Conservation (phyloP, 2,888 invertebrate species). For the Diplazon laetatorius region DNA sequence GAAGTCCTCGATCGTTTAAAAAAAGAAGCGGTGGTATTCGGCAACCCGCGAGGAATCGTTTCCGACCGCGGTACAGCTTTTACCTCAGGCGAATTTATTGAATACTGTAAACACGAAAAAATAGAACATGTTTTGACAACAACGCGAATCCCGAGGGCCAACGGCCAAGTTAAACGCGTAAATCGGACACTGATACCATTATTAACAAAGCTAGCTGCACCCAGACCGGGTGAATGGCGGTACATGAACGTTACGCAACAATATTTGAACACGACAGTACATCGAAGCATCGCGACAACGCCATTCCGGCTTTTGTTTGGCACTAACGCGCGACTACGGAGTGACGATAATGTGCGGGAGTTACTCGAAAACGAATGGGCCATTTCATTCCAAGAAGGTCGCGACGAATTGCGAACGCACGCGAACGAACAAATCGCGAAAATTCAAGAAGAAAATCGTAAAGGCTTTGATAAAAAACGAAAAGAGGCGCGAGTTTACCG, state of each 20-base stretch:
- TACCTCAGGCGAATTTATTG: too few species aligned
- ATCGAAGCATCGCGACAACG: conserved; percentile 39
- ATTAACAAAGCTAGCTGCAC: too few species aligned
- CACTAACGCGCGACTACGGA: conserved; percentile 9
- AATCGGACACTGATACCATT: conserved; percentile 22
- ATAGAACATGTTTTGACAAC: neutral
- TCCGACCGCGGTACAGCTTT: too few species aligned
- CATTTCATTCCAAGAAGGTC: conserved; percentile 42
- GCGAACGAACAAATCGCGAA: conserved; percentile 33
- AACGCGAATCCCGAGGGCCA: neutral
- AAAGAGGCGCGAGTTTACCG: conserved; percentile 37
- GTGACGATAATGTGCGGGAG: conserved; percentile 27
- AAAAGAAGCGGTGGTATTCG: too few species aligned
- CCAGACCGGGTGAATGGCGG: neutral
- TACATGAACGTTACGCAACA: conserved; percentile 43
- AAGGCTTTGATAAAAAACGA: conserved; percentile 54
- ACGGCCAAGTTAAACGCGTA: conserved; percentile 40
- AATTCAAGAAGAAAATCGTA: conserved; percentile 48
- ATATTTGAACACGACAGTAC: conserved; percentile 43
- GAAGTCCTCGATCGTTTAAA: too few species aligned
- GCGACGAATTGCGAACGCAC: too few species aligned
- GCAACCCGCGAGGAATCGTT: too few species aligned
- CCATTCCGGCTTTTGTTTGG: conserved; percentile 52
- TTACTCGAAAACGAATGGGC: conserved; percentile 43
- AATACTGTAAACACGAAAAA: too few species aligned